A percentile compares a stretch with the other conserved stretches of the same genome.
Evolutionary conservation across 2,113 vertebrate species (phyloP).

Genomic region (Ciconia maguari): DNA sequence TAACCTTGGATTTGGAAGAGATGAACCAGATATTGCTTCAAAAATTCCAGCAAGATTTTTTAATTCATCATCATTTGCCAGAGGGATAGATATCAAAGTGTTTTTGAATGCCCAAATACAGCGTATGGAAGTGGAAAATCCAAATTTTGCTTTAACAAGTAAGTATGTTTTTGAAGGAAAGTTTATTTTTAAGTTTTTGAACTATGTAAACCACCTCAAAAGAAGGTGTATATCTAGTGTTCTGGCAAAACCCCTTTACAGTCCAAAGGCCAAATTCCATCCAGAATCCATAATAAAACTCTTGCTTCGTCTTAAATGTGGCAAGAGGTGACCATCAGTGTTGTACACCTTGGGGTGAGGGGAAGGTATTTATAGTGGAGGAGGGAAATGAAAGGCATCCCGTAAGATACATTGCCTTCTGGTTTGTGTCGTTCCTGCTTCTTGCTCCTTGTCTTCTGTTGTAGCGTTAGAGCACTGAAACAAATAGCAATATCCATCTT

Average conservation of each 20-base stretch:
- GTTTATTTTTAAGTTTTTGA: neutral
- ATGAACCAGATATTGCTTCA: conserved; percentile 92
- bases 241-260: neutral
- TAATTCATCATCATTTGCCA: conserved; percentile 85
- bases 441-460: neutral
- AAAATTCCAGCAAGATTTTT: conserved; percentile 96
- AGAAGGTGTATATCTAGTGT: neutral
- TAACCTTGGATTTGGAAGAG: conserved; percentile 95
- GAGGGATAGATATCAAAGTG: conserved; percentile 97
- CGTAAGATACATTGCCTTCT: neutral
- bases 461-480: neutral
- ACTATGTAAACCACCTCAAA: neutral
- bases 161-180: conserved; percentile 60
- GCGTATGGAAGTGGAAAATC: conserved; percentile 96
- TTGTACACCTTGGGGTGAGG: neutral
- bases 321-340: neutral
- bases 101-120: conserved; percentile 95
- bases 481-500: neutral
- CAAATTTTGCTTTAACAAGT: conserved; percentile 97
- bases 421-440: neutral
- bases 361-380: neutral
- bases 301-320: neutral
- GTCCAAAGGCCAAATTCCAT: neutral
- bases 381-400: neutral
- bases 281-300: neutral